Conservation (phyloP, 2,113 vertebrate species). For the Tor tambroides region DNA sequence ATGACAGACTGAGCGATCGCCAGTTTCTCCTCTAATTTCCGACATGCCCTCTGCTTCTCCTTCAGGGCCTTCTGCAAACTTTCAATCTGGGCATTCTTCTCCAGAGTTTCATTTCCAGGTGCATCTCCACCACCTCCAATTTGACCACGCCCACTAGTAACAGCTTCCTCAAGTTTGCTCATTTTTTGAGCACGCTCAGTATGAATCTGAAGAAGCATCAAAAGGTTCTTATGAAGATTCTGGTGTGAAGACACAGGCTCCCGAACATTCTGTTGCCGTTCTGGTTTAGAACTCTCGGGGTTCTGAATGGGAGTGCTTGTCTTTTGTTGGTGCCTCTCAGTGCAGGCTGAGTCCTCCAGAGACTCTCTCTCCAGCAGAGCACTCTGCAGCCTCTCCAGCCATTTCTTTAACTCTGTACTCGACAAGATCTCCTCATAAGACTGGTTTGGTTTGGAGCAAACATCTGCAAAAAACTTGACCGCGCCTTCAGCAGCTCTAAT, state of each 20-base stretch:
- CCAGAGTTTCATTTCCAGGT: not conserved
- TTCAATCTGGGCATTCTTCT: slow-evolving; percentile 66
- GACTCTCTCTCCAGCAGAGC: slow-evolving; percentile 64
- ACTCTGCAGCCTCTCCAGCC: slow-evolving; percentile 70
- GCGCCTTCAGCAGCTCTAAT: slow-evolving; percentile 68
- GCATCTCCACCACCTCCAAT: not conserved
- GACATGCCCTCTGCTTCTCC: slow-evolving; percentile 71
- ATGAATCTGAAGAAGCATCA: slow-evolving; percentile 63
- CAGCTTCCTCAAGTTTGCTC: slow-evolving; percentile 61
- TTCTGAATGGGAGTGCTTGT: slow-evolving; percentile 48
- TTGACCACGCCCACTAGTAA: not conserved
- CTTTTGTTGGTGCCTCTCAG: slow-evolving; percentile 41
- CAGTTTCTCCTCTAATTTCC: slow-evolving; percentile 44
- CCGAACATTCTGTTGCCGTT: not conserved
- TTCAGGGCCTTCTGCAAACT: slow-evolving; percentile 74
- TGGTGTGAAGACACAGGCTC: not conserved
- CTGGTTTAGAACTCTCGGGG: not conserved
- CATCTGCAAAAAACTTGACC: slow-evolving; percentile 67
- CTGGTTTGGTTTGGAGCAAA: slow-evolving; percentile 53
- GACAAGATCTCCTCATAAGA: slow-evolving; percentile 22
- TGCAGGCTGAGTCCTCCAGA: slow-evolving; percentile 25
- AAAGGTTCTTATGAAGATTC: slow-evolving; percentile 67
- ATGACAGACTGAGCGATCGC: slow-evolving; percentile 65
- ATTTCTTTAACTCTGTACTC: slow-evolving; percentile 59
- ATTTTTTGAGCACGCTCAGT: slow-evolving; percentile 61